Conservation (phyloP, 2,888 invertebrate species). For the Mimumesa dahlbomi region DNA sequence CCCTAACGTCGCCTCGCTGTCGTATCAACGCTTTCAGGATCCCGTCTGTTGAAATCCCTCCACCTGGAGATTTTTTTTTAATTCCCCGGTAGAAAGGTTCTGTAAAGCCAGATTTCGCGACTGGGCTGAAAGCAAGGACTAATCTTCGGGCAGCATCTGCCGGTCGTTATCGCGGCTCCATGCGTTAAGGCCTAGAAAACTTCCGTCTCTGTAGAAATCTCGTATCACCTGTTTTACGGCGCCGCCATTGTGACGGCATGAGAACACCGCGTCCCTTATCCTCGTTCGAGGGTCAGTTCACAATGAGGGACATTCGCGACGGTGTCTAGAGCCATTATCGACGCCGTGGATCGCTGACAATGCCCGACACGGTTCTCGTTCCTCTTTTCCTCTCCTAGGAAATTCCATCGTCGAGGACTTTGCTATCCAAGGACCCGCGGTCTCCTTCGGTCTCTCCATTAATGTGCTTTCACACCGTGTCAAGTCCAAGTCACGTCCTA, state of each 20-base stretch:
- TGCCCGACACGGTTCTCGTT: constrained; percentile 33
- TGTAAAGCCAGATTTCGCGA: no score
- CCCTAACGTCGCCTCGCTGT: no score
- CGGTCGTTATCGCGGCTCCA: background rate
- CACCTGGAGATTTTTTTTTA: no score
- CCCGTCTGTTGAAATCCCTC: no score
- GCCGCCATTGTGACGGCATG: constrained; percentile 16
- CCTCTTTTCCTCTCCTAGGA: constrained; percentile 20
- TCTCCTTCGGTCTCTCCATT: background rate
- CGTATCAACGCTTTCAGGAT: no score
- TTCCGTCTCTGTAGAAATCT: constrained; percentile 6
- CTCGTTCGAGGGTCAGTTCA: constrained; percentile 15
- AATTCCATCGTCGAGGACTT: constrained; percentile 16
- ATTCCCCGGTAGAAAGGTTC: no score
- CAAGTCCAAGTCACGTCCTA: no score
- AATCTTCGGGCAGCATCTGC: background rate
- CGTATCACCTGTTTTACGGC: constrained; percentile 20
- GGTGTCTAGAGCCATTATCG: constrained; percentile 38
- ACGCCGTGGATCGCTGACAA: constrained; percentile 40
- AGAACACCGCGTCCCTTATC: constrained; percentile 17
- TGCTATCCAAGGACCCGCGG: background rate
- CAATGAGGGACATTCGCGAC: constrained; percentile 18
- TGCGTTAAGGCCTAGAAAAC: background rate
- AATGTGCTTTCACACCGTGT: no score
- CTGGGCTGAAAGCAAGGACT: no score